A percentile compares a stretch with the other conserved stretches of the same genome.
phyloP scores from a whole-genome alignment of 37 sponge, comb jelly and placozoan genomes.

The Diacarnus erythraeanus region DNA sequence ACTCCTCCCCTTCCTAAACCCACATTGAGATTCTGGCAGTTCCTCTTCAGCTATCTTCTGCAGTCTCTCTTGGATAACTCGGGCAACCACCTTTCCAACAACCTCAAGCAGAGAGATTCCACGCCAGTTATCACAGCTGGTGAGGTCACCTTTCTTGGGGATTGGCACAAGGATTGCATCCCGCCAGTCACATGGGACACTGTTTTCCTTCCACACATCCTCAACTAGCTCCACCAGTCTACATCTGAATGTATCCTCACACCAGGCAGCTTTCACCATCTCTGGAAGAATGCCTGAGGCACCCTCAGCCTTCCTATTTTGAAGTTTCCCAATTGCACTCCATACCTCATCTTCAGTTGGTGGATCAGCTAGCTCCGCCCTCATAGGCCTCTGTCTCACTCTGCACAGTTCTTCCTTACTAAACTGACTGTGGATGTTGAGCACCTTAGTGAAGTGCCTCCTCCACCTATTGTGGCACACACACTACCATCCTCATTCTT shows the following conservation, averaged over 20 bases:
- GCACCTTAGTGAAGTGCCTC: constrained; percentile 3
- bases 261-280: background rate
- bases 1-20: too few species aligned
- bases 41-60: too few species aligned
- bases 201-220: constrained; percentile 11
- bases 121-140: background rate
- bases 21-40: too few species aligned
- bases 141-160: constrained; percentile 34
- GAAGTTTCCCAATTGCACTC: background rate
- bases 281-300: background rate
- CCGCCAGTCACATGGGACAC: background rate
- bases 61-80: too few species aligned
- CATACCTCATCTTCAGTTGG: background rate
- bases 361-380: background rate
- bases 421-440: background rate
- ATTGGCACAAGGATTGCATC: constrained; percentile 11
- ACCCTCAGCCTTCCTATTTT: background rate
- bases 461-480: constrained; percentile 31
- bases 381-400: background rate
- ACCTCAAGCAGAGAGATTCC: too few species aligned
- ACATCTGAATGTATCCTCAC: background rate
- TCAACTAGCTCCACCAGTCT: background rate
- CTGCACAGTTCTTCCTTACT: background rate
- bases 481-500: constrained; percentile 15
- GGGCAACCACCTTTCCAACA: too few species aligned